A percentile compares a stretch with the other conserved stretches of the same genome.
Evolutionary conservation across 2,888 invertebrate species (phyloP).

Genomic region (Baccha elongata): DNA sequence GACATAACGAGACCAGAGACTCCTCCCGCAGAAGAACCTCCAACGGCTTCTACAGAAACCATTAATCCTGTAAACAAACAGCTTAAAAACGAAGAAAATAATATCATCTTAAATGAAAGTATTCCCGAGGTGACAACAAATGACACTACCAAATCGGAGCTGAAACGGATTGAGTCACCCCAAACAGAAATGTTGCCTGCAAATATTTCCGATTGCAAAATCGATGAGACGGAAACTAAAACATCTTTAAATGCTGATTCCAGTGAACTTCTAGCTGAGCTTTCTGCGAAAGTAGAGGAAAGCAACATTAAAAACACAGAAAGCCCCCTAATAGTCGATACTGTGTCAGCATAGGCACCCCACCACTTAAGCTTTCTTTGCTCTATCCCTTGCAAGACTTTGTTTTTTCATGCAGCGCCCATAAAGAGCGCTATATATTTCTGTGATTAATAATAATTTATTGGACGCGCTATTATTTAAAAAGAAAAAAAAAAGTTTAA

Average conservation of each 20-base stretch:
- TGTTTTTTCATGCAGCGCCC: constrained; percentile 38
- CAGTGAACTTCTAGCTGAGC: neutral
- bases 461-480: constrained; percentile 35
- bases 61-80: neutral
- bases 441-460: constrained; percentile 71
- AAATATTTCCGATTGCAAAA: neutral
- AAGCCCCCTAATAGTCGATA: constrained; percentile 41
- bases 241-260: neutral
- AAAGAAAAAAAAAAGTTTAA: constrained; percentile 10
- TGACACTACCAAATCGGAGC: neutral
- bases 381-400: constrained; percentile 34
- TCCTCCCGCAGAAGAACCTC: constrained; percentile 32
- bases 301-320: constrained; percentile 13
- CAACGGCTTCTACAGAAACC: neutral
- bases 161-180: constrained; percentile 2
- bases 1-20: constrained; percentile 20
- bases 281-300: constrained; percentile 11
- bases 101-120: neutral
- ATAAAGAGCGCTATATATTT: constrained; percentile 51
- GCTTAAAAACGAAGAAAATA: neutral
- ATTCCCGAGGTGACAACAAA: neutral
- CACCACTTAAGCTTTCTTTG: constrained; percentile 43
- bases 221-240: neutral
- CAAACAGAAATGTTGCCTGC: neutral
- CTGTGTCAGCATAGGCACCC: constrained; percentile 56